Conservation (phyloP, 2,888 invertebrate genomes). For the Coremacera marginata region DNA sequence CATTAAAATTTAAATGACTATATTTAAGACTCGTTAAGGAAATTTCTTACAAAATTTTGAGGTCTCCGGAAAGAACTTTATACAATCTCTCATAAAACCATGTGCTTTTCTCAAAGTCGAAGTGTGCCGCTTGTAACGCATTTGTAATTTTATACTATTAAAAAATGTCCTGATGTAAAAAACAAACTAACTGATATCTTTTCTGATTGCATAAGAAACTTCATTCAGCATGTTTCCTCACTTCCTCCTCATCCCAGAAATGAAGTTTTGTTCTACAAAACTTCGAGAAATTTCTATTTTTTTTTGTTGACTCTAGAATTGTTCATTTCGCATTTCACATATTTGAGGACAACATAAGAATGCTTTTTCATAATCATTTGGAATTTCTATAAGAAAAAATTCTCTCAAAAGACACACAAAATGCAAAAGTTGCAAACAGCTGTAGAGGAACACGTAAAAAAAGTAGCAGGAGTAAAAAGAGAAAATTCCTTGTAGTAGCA, state of each 20-base stretch:
- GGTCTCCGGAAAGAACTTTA: too few relatives aligned
- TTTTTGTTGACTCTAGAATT: background rate
- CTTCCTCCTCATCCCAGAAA: too few relatives aligned
- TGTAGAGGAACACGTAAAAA: background rate
- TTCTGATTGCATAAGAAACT: background rate
- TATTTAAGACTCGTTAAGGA: too few relatives aligned
- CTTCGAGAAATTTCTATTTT: background rate
- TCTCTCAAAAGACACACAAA: background rate
- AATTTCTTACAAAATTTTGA: too few relatives aligned
- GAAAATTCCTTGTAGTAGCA: background rate
- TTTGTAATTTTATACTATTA: too few relatives aligned
- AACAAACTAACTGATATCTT: too few relatives aligned
- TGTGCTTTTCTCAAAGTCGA: background rate
- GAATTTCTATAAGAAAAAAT: background rate
- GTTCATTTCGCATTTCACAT: background rate
- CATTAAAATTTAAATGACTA: too few relatives aligned
- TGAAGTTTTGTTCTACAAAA: background rate
- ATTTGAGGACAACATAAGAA: slow-evolving; percentile 2
- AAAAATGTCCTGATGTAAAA: too few relatives aligned
- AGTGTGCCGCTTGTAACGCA: background rate
- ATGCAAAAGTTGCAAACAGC: background rate
- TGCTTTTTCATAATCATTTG: slow-evolving; percentile 25
- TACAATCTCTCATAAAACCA: too few relatives aligned
- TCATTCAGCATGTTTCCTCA: background rate
- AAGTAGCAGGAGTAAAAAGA: background rate